phyloP scores from a whole-genome alignment of 2,888 invertebrate species.

The Cyrtodaria siliqua region DNA sequence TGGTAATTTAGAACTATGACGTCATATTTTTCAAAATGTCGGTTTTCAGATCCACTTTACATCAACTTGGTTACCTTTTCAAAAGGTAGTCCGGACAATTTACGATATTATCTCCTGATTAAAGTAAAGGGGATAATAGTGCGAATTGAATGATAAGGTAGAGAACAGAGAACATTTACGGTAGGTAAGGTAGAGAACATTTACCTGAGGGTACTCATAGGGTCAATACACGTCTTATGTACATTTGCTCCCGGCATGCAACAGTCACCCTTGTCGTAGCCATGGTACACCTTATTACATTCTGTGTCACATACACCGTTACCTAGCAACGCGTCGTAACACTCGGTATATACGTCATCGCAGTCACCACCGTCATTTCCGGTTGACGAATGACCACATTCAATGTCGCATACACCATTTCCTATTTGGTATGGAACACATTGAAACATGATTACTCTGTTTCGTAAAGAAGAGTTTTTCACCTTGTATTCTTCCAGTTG shows the following conservation, averaged over 20 bases:
- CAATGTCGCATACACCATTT: conserved; percentile 77
- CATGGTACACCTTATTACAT: conserved; percentile 79
- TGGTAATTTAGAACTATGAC: no score
- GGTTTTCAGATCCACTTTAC: no score
- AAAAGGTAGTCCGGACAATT: no score
- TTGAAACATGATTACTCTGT: conserved; percentile 74
- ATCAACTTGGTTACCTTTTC: no score
- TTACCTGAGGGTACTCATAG: conserved; percentile 77
- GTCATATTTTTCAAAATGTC: no score
- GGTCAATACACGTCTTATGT: conserved; percentile 77
- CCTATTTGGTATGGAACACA: conserved; percentile 80
- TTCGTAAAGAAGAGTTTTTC: conserved; percentile 71
- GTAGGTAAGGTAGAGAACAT: no score
- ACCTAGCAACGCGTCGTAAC: conserved; percentile 64
- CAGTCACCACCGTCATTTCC: conserved; percentile 85
- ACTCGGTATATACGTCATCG: conserved; percentile 69
- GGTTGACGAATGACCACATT: conserved; percentile 78
- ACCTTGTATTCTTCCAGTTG: conserved; percentile 61
- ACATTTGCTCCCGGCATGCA: conserved; percentile 68
- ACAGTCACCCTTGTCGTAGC: conserved; percentile 83
- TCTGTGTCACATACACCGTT: conserved; percentile 79
- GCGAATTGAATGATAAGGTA: no score
- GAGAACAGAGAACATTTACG: no score
- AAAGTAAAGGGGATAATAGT: no score
- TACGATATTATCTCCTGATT: no score